phyloP scores from a whole-genome alignment of 92 coral and sea anemone species.

The Phenganax subtilis region DNA sequence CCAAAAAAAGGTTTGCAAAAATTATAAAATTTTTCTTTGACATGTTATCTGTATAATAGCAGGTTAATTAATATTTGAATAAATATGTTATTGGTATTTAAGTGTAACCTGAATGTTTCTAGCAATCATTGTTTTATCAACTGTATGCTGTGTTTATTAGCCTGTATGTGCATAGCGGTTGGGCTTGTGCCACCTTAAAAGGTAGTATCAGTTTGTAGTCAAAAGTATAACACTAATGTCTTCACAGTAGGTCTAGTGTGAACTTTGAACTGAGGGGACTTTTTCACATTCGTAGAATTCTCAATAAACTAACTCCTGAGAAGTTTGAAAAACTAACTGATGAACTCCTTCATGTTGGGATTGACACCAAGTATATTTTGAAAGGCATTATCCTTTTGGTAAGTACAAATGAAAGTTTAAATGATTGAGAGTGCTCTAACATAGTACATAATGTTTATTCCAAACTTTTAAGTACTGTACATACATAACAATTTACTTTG shows the following conservation, averaged over 20 bases:
- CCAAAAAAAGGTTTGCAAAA: too few species aligned
- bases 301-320: constrained; percentile 97
- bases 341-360: constrained; percentile 66
- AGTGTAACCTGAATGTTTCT: too few species aligned
- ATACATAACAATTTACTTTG: too few species aligned
- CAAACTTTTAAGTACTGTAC: not conserved
- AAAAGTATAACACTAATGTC: too few species aligned
- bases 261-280: not conserved
- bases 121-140: too few species aligned
- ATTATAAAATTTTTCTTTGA: too few species aligned
- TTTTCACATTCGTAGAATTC: constrained; percentile 59
- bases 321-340: constrained; percentile 81
- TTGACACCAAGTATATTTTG: constrained; percentile 86
- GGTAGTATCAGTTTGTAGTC: too few species aligned
- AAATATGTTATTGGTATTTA: too few species aligned
- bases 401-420: constrained; percentile 18
- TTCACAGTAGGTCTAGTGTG: not conserved
- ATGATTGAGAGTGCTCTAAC: not conserved
- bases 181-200: not conserved
- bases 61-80: too few species aligned
- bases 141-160: too few species aligned
- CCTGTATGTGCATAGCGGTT: not conserved
- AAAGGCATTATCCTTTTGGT: constrained; percentile 95
- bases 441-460: not conserved
- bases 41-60: too few species aligned